phyloP scores from a whole-genome alignment of 92 coral and sea anemone genomes.

The Epizoanthus stellaris region DNA sequence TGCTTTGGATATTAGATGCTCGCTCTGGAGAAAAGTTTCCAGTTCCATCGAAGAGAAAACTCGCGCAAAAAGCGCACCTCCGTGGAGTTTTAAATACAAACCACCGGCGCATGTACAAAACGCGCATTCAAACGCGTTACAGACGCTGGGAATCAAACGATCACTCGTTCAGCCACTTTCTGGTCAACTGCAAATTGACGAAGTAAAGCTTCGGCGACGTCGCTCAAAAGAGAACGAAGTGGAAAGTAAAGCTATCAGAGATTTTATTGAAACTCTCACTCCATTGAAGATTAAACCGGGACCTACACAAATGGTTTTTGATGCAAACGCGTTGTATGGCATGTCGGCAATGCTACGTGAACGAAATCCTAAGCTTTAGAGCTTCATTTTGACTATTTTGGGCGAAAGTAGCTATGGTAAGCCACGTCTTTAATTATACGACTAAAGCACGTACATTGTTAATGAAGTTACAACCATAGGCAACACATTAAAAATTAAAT shows the following conservation, averaged over 20 bases:
- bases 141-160: constrained; percentile 71
- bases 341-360: constrained; percentile 31
- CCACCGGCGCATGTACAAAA: constrained; percentile 76
- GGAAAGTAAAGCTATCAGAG: constrained; percentile 65
- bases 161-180: constrained; percentile 76
- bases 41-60: constrained; percentile 62
- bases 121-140: constrained; percentile 79
- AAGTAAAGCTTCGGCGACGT: constrained; percentile 62
- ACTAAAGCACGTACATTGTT: no score
- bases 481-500: no score
- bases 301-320: constrained; percentile 68
- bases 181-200: constrained; percentile 84
- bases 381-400: neutral
- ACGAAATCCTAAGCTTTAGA: neutral
- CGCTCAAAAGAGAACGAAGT: constrained; percentile 69
- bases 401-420: no score
- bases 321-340: constrained; percentile 64
- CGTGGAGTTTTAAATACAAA: constrained; percentile 54
- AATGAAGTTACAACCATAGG: no score
- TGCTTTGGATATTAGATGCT: constrained; percentile 78
- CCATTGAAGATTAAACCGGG: constrained; percentile 76
- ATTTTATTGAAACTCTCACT: constrained; percentile 72
- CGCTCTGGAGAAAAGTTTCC: constrained; percentile 83
- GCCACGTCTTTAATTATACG: no score
- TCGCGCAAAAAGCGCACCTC: constrained; percentile 85